phyloP scores from a whole-genome alignment of 2,888 invertebrate genomes.

The Anthrax anthrax region DNA sequence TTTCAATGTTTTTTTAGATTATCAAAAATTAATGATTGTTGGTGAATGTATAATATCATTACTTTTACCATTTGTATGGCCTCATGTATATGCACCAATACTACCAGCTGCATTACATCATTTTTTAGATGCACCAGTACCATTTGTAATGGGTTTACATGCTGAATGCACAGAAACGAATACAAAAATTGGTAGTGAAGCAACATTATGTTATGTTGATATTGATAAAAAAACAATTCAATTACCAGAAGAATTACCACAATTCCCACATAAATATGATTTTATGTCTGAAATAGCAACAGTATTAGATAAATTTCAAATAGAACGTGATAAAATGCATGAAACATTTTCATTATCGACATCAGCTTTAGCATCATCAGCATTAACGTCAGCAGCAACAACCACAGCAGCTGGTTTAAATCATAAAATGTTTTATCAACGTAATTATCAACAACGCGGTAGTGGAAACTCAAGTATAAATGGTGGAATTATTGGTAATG shows the following conservation, averaged over 20 bases:
- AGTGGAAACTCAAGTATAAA: background rate
- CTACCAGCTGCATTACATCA: slow-evolving; percentile 88
- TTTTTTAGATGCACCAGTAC: slow-evolving; percentile 97
- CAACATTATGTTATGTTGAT: slow-evolving; percentile 88
- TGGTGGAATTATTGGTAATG: slow-evolving; percentile 22
- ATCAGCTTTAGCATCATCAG: background rate
- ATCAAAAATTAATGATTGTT: slow-evolving; percentile 89
- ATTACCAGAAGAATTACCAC: slow-evolving; percentile 87
- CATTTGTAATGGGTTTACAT: slow-evolving; percentile 92
- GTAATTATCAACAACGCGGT: background rate
- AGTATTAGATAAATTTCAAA: slow-evolving; percentile 56
- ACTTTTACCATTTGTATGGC: slow-evolving; percentile 92
- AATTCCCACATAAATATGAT: slow-evolving; percentile 79
- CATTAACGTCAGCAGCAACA: no score
- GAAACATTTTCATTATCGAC: slow-evolving; percentile 14
- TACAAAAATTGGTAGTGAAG: slow-evolving; percentile 59
- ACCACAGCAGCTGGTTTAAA: slow-evolving; percentile 7
- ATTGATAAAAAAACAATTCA: slow-evolving; percentile 87
- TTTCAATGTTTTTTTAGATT: slow-evolving; percentile 46
- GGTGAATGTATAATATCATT: slow-evolving; percentile 85
- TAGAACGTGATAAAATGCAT: slow-evolving; percentile 30
- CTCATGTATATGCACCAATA: slow-evolving; percentile 98
- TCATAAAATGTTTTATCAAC: slow-evolving; percentile 12
- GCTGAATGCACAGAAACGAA: slow-evolving; percentile 44
- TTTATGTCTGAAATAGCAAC: slow-evolving; percentile 74